These are phyloP conservation scores for Bubo bubo DNA, from an alignment of 2,113 vertebrate genomes.

Conservation along the genomic window DNA sequence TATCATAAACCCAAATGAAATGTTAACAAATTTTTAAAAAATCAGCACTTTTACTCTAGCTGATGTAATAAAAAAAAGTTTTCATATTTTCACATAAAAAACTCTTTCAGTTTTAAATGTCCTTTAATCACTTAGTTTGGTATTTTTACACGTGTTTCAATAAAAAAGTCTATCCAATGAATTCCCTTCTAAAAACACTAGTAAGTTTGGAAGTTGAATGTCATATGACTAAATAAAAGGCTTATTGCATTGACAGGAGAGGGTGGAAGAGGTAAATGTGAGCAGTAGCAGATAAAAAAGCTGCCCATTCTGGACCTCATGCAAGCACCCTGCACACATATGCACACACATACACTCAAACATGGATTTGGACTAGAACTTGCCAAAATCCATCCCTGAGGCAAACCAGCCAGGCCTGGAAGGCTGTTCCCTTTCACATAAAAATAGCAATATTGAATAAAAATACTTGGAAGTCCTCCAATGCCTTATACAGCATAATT, in stretches of 20 bases:
- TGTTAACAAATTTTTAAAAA: neutral
- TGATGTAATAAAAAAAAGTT: slow-evolving; percentile 59
- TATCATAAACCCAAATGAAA: slow-evolving; percentile 19
- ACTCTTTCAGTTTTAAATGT: slow-evolving; percentile 47
- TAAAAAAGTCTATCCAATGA: slow-evolving; percentile 60
- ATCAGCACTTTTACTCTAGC: neutral
- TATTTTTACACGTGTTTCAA: slow-evolving; percentile 74
- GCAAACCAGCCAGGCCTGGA: slow-evolving; percentile 61
- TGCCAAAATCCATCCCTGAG: slow-evolving; percentile 35
- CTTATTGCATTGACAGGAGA: slow-evolving; percentile 39
- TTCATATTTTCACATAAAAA: slow-evolving; percentile 69
- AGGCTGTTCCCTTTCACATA: slow-evolving; percentile 68
- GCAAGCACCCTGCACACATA: neutral
- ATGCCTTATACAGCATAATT: slow-evolving; percentile 54
- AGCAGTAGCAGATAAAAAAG: slow-evolving; percentile 20
- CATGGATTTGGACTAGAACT: neutral
- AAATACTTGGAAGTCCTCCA: slow-evolving; percentile 69
- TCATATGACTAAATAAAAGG: slow-evolving; percentile 65
- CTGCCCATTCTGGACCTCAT: neutral
- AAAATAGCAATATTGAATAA: slow-evolving; percentile 74
- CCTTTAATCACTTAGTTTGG: slow-evolving; percentile 69
- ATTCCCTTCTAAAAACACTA: slow-evolving; percentile 67
- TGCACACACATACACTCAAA: neutral
- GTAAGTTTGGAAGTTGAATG: slow-evolving; percentile 53
- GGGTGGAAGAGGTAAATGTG: neutral